phyloP scores from a whole-genome alignment of 1,140 invertebrate species.

The Leptopilina boulardi region DNA sequence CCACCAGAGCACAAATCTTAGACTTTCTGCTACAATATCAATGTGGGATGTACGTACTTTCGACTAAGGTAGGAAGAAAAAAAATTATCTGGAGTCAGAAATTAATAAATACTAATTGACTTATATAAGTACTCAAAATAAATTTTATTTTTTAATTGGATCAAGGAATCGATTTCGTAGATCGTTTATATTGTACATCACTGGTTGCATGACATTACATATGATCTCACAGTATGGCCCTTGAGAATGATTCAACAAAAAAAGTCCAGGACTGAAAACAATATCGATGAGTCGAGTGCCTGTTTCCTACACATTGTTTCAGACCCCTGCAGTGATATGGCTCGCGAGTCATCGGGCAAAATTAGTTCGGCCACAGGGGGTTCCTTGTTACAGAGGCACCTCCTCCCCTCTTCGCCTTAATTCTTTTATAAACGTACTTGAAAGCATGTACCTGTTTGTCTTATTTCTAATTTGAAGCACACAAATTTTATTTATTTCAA shows the following conservation, averaged over 20 bases:
- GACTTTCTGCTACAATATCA: no score
- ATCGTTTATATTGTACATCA: slow-evolving; percentile 32
- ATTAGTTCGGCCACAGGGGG: slow-evolving; percentile 74
- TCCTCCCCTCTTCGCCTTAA: slow-evolving; percentile 45
- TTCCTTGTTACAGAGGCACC: slow-evolving; percentile 70
- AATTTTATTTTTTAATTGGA: background rate
- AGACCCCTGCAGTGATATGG: slow-evolving; percentile 70
- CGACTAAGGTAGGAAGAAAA: no score
- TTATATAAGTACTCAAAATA: background rate
- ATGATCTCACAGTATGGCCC: slow-evolving; percentile 40
- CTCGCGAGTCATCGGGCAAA: slow-evolving; percentile 73
- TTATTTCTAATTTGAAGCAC: slow-evolving; percentile 37
- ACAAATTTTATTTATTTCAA: background rate
- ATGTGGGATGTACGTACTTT: no score
- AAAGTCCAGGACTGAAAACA: slow-evolving; percentile 40
- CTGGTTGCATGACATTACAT: slow-evolving; percentile 43
- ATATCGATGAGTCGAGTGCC: slow-evolving; percentile 52
- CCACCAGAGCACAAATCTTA: no score
- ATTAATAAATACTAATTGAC: background rate
- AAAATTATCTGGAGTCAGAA: background rate
- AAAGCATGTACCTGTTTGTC: slow-evolving; percentile 44
- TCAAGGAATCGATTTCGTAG: slow-evolving; percentile 15
- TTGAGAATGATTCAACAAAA: slow-evolving; percentile 54
- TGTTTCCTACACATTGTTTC: slow-evolving; percentile 73
- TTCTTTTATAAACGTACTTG: slow-evolving; percentile 27